Evolutionary conservation across 1,140 invertebrate genomes (phyloP).

Genomic region (Ephestia elutella): DNA sequence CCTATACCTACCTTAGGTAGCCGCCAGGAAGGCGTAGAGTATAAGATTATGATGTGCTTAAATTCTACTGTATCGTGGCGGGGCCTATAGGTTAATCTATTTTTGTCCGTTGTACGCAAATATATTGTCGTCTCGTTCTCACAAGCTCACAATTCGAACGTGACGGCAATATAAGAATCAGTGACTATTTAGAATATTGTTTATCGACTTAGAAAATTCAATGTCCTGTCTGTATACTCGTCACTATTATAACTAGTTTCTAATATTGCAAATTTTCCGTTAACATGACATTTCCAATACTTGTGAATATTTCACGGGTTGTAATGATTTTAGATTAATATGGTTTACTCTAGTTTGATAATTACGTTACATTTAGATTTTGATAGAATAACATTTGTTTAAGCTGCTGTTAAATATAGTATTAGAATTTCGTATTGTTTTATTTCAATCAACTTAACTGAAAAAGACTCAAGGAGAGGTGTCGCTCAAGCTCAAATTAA

Average conservation of each 20-base stretch:
- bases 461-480: too few species aligned
- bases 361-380: constrained; percentile 35
- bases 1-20: too few species aligned
- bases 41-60: too few species aligned
- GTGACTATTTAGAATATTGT: too few species aligned
- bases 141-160: too few species aligned
- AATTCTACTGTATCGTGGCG: too few species aligned
- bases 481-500: too few species aligned
- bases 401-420: constrained; percentile 48
- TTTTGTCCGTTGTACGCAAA: too few species aligned
- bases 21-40: too few species aligned
- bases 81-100: too few species aligned
- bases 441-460: constrained; percentile 10
- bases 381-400: constrained; percentile 36
- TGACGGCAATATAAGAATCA: too few species aligned
- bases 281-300: not conserved
- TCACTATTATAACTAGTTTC: not conserved
- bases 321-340: constrained; percentile 41
- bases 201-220: not conserved
- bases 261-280: not conserved
- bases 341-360: constrained; percentile 54
- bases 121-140: too few species aligned
- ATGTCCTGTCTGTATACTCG: not conserved
- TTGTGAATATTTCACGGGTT: constrained; percentile 2
- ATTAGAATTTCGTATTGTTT: constrained; percentile 19